These are phyloP conservation scores for Ceraclea dissimilis DNA, from an alignment of 2,888 invertebrate species.

Conservation along the genomic window DNA sequence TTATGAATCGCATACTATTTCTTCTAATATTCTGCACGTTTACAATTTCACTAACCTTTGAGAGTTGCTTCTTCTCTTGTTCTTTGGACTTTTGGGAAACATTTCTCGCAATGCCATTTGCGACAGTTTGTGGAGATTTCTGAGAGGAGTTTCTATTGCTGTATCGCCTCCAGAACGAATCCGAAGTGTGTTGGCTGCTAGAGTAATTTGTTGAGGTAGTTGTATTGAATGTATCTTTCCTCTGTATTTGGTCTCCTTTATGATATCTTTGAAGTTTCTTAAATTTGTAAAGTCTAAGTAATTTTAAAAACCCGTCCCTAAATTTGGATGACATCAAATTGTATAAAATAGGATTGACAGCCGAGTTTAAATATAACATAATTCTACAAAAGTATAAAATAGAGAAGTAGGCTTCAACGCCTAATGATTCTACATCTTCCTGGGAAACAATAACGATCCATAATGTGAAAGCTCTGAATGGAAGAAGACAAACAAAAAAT, in stretches of 20 bases:
- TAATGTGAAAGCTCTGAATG: slow-evolving; percentile 79
- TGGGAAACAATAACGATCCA: slow-evolving; percentile 78
- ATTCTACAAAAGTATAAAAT: slow-evolving; percentile 79
- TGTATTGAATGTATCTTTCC: slow-evolving; percentile 59
- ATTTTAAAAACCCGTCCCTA: slow-evolving; percentile 67
- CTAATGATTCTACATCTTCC: slow-evolving; percentile 59
- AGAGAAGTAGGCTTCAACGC: slow-evolving; percentile 75
- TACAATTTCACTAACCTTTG: slow-evolving; percentile 39
- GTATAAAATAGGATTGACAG: slow-evolving; percentile 85
- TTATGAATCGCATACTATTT: slow-evolving; percentile 39
- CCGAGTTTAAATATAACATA: slow-evolving; percentile 85
- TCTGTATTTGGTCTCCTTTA: slow-evolving; percentile 47
- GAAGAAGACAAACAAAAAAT: slow-evolving; percentile 84
- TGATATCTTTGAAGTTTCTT: slow-evolving; percentile 38
- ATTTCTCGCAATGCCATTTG: slow-evolving; percentile 18
- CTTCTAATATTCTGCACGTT: slow-evolving; percentile 43
- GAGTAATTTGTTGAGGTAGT: slow-evolving; percentile 56
- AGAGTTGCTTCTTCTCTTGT: slow-evolving; percentile 8
- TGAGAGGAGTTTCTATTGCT: slow-evolving; percentile 46
- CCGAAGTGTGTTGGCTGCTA: slow-evolving; percentile 51
- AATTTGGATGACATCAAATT: slow-evolving; percentile 90
- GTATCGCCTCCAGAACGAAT: slow-evolving; percentile 56
- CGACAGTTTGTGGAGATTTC: slow-evolving; percentile 22
- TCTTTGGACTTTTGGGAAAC: slow-evolving; percentile 6
- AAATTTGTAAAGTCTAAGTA: slow-evolving; percentile 36